Conservation (phyloP, 2,113 vertebrate genomes). For the Halcyon senegalensis region DNA sequence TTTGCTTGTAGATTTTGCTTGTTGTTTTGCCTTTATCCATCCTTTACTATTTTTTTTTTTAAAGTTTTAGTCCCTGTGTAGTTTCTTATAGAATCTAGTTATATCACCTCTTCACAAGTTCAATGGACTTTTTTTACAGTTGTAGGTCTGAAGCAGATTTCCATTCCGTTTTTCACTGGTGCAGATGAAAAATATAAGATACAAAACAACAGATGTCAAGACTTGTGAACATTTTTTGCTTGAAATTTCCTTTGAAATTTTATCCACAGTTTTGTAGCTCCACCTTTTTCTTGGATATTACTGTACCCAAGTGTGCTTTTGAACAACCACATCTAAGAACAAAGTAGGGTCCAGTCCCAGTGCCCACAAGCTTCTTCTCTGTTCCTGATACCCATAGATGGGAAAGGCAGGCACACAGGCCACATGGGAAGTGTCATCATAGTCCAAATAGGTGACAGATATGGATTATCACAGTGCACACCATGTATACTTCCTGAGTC, state of each 20-base stretch:
- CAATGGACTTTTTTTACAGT: neutral
- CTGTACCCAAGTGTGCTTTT: neutral
- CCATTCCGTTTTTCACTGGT: neutral
- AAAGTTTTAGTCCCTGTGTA: neutral
- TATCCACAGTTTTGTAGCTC: neutral
- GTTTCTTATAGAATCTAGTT: neutral
- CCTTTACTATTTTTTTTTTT: neutral
- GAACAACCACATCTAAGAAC: neutral
- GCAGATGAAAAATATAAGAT: neutral
- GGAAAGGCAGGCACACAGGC: neutral
- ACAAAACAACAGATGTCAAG: neutral
- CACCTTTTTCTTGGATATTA: neutral
- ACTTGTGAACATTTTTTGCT: neutral
- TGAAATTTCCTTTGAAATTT: neutral
- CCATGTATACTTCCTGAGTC: neutral
- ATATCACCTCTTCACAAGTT: neutral
- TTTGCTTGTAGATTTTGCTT: neutral
- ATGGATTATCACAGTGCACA: neutral
- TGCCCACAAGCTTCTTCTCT: neutral
- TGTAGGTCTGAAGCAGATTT: neutral
- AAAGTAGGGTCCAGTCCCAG: neutral
- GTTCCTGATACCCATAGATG: neutral
- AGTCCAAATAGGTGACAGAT: neutral
- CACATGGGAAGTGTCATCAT: too few relatives aligned
- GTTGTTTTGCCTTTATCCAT: neutral